Evolutionary conservation across 92 coral and sea anemone genomes (phyloP).

Genomic region (Meandrina meandrites): DNA sequence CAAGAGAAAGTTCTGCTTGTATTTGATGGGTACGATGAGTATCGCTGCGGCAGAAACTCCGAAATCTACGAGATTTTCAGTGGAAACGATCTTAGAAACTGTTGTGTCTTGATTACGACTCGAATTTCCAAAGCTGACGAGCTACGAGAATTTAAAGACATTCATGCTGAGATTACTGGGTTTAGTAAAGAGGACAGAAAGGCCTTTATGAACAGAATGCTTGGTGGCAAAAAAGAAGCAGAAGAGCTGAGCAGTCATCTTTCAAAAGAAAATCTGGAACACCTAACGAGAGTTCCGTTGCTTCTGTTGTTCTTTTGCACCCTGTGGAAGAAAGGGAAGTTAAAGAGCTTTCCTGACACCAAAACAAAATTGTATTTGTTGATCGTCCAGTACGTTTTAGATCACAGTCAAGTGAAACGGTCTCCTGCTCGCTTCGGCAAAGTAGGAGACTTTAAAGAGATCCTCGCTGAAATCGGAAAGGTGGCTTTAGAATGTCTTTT

Average conservation of each 20-base stretch:
- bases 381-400: slow-evolving; percentile 11
- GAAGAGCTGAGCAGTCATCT: neutral
- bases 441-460: slow-evolving; percentile 1
- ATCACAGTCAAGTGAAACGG: neutral
- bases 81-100: slow-evolving; percentile 7
- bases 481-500: slow-evolving; percentile 33
- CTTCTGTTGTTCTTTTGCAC: slow-evolving; percentile 25
- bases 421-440: neutral
- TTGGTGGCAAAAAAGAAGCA: neutral
- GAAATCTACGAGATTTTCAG: slow-evolving; percentile 19
- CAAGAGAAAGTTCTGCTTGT: slow-evolving; percentile 20
- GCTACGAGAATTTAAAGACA: neutral
- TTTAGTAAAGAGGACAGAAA: neutral
- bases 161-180: slow-evolving; percentile 30
- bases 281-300: slow-evolving; percentile 24
- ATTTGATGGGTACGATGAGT: slow-evolving; percentile 39
- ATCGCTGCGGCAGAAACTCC: neutral
- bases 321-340: slow-evolving; percentile 21
- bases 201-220: neutral
- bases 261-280: neutral
- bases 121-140: slow-evolving; percentile 24
- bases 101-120: slow-evolving; percentile 26
- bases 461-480: slow-evolving; percentile 28
- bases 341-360: neutral
- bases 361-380: slow-evolving; percentile 15